Conservation (phyloP, 2,113 vertebrate genomes). For the Coryphaenoides rupestris region DNA sequence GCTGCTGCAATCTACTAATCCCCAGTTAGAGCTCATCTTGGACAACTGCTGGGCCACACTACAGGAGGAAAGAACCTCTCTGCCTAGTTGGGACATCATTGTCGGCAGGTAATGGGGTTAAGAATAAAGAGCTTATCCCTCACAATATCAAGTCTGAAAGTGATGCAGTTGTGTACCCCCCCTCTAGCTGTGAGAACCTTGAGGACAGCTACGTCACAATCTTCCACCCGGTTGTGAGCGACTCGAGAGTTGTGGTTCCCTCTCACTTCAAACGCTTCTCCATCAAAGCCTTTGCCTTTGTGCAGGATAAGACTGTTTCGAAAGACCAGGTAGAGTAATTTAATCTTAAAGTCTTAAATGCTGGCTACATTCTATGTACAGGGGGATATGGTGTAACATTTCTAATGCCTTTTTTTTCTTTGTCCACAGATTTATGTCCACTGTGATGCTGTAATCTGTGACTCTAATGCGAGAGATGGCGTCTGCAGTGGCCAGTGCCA, state of each 20-base stretch:
- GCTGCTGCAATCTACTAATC: conserved; percentile 51
- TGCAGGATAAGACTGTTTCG: conserved; percentile 37
- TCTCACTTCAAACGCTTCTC: conserved; percentile 65
- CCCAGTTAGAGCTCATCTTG: conserved; percentile 54
- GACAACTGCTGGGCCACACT: conserved; percentile 68
- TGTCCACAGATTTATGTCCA: conserved; percentile 65
- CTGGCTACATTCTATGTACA: neutral
- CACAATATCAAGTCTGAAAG: neutral
- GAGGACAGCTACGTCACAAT: conserved; percentile 41
- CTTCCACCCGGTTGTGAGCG: conserved; percentile 42
- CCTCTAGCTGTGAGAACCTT: conserved; percentile 52
- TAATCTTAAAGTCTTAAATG: neutral
- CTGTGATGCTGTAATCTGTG: conserved; percentile 71
- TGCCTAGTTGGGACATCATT: conserved; percentile 70
- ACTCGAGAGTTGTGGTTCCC: conserved; percentile 31
- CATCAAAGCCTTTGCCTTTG: conserved; percentile 67
- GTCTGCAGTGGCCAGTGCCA: conserved; percentile 62
- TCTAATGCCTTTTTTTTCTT: neutral
- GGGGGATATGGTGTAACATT: too few relatives aligned
- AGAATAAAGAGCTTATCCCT: neutral
- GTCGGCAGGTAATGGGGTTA: conserved; percentile 43
- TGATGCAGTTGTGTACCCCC: neutral
- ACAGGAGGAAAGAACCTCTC: conserved; percentile 39
- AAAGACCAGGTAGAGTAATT: conserved; percentile 47
- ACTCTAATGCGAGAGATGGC: conserved; percentile 22